These are phyloP conservation scores for Arizona elegans DNA, from an alignment of 2,113 vertebrate species.

Conservation along the genomic window DNA sequence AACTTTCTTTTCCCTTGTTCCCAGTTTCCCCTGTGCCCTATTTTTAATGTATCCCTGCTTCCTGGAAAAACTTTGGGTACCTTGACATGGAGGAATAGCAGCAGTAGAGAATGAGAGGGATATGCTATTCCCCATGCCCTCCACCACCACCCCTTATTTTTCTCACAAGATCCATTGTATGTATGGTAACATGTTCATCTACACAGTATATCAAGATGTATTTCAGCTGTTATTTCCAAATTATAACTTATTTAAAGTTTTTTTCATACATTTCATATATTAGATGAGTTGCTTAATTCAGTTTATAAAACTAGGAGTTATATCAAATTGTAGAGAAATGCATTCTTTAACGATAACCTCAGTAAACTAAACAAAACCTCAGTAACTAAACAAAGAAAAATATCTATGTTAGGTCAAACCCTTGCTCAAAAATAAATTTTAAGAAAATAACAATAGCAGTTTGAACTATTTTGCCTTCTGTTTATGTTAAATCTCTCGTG, in stretches of 20 bases:
- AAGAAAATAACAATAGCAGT: neutral
- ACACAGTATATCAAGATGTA: neutral
- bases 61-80: neutral
- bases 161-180: neutral
- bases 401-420: neutral
- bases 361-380: neutral
- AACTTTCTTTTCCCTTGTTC: neutral
- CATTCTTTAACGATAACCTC: neutral
- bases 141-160: neutral
- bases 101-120: neutral
- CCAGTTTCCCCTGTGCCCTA: neutral
- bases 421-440: neutral
- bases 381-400: neutral
- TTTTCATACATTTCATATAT: neutral
- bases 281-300: neutral
- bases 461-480: neutral
- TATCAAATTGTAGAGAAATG: neutral
- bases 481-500: neutral
- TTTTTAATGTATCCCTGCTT: neutral
- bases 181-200: neutral
- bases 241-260: neutral
- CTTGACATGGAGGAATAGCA: neutral
- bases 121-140: neutral
- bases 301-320: neutral
- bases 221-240: neutral